A percentile compares a stretch with the other conserved stretches of the same genome.
Evolutionary conservation across 2,113 vertebrate genomes (phyloP).

Genomic region (Erythrolamprus reginae): DNA sequence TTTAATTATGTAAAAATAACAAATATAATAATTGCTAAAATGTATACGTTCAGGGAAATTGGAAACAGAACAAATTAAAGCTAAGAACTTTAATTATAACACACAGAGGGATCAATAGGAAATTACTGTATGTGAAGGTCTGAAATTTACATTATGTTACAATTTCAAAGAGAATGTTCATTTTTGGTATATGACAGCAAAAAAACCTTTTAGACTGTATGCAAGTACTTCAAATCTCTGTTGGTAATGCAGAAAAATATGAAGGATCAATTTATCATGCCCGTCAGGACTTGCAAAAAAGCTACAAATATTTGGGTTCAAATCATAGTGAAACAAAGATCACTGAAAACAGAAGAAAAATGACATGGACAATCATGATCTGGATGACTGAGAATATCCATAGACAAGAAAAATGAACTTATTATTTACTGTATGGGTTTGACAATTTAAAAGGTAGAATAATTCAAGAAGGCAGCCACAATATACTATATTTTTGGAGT

Average conservation of each 20-base stretch:
- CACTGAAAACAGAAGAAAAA: no score
- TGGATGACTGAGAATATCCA: no score
- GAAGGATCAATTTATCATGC: background rate
- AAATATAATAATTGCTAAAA: background rate
- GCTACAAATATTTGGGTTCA: background rate
- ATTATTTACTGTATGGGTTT: background rate
- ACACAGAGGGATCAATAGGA: background rate
- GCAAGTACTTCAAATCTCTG: background rate
- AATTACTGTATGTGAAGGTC: background rate
- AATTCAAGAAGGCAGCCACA: no score
- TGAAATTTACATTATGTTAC: no score
- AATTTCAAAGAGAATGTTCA: background rate
- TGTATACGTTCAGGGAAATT: background rate
- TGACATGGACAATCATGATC: no score
- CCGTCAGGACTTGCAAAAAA: background rate
- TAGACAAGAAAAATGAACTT: no score
- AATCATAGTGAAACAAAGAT: background rate
- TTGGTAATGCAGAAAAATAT: background rate
- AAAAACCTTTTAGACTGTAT: background rate
- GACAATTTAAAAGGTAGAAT: background rate
- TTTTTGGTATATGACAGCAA: background rate
- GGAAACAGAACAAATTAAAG: background rate
- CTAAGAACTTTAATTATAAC: background rate
- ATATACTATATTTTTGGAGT: no score
- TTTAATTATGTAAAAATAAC: background rate